Evolutionary conservation across 2,113 vertebrate genomes (phyloP), one percentile per base, ranked within the genome.

Genomic region (Perca flavescens): DNA sequence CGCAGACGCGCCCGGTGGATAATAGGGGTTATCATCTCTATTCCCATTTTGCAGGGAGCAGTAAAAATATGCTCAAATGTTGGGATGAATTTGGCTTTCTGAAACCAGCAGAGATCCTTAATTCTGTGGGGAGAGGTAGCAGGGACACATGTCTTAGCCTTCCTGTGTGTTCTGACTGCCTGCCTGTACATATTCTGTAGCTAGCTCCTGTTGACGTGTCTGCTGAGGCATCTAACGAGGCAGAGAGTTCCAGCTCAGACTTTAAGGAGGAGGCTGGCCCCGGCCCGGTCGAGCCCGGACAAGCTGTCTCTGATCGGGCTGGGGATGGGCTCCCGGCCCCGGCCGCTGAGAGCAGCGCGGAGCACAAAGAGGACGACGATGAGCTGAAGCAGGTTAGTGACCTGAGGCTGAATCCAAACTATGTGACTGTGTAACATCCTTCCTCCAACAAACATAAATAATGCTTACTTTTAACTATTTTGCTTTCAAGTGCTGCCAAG

Each of bases 321-420:
- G 36, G 66, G 36, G 84, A 75, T 3, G 49, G 49, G 15, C 54
- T 36, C 3, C 4, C 4, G 43, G 57, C 12, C 22, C 53, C 77
- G 16, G 79, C 31, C 3, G 12, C n/a, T 2, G 62, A 77, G 49
- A 2, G 8, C 22, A 50, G 34, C 0, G 16, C 57, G 12, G 54
- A 86, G 71, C 6, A 1, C 0, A 11, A 43, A 13, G 54, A 69
- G 36, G 49, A 16, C 10, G 19, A 8, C 3, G 43, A 82, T 15
- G 83, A 81, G 28, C 67, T n/a, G 10, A 11, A 69, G 34, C 76
- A 89, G 90, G 89, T 90, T 50, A 19, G 88, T 80, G 73, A 75
- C 61, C 75, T 10, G 34, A 56, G 69, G 74, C 65, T 70, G 62
- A 31, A 79, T 62, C 54, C 34, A 14, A 67, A 66, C 21, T 52